Evolutionary conservation across 2,113 vertebrate species (phyloP).

Genomic region (Cyrtonyx montezumae): DNA sequence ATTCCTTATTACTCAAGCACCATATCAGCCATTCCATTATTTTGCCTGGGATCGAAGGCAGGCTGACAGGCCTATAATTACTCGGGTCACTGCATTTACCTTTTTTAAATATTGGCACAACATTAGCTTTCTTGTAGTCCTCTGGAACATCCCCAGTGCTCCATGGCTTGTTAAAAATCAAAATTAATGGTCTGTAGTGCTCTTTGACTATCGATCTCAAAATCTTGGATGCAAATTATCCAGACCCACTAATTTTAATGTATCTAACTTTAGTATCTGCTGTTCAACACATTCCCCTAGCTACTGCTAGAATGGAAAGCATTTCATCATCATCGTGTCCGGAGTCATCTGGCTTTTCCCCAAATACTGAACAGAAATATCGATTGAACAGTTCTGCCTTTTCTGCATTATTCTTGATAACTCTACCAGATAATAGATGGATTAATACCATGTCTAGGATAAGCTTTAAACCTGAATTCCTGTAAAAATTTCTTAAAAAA

Average conservation of each 20-base stretch:
- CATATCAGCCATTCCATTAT: slow-evolving; percentile 61
- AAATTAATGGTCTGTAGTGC: slow-evolving; percentile 60
- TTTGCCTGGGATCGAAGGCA: slow-evolving; percentile 59
- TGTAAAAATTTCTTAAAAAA: not conserved
- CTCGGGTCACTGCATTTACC: slow-evolving; percentile 57
- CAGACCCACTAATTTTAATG: slow-evolving; percentile 61
- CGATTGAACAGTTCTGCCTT: slow-evolving; percentile 27
- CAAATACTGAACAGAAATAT: slow-evolving; percentile 31
- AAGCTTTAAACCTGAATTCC: not conserved
- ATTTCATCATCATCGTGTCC: slow-evolving; percentile 63
- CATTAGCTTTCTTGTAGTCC: slow-evolving; percentile 51
- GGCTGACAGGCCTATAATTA: slow-evolving; percentile 68
- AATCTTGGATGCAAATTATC: slow-evolving; percentile 59
- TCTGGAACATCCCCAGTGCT: slow-evolving; percentile 52
- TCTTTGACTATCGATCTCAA: slow-evolving; percentile 56
- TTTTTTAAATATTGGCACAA: slow-evolving; percentile 71
- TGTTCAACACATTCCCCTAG: slow-evolving; percentile 56
- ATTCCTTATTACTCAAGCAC: slow-evolving; percentile 56
- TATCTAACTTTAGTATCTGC: slow-evolving; percentile 51
- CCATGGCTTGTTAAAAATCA: slow-evolving; percentile 66
- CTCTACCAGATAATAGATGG: not conserved
- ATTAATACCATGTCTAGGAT: not conserved
- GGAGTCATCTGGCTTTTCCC: slow-evolving; percentile 49
- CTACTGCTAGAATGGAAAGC: slow-evolving; percentile 41
- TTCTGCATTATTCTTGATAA: slow-evolving; percentile 11